Evolutionary conservation across 2,113 vertebrate species (phyloP).

Genomic region (Cheilinus undulatus): DNA sequence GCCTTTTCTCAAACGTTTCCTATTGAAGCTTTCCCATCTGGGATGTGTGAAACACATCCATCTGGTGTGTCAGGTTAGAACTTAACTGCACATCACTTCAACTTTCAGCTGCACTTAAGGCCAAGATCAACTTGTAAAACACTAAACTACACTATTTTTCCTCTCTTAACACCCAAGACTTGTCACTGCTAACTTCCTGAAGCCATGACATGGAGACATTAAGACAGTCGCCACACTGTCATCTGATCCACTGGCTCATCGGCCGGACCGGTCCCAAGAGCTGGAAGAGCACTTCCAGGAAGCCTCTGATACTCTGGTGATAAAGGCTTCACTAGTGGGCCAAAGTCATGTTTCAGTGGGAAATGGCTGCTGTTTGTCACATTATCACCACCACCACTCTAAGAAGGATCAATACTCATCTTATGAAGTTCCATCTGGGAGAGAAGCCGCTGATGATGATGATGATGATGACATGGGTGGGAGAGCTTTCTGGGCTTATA

Average conservation of each 20-base stretch:
- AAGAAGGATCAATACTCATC: constrained; percentile 72
- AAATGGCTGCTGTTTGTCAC: constrained; percentile 80
- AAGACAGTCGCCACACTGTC: constrained; percentile 54
- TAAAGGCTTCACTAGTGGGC: constrained; percentile 63
- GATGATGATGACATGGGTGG: constrained; percentile 19
- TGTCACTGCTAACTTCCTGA: constrained; percentile 53
- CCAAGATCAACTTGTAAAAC: too few species aligned
- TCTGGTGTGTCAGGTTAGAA: too few species aligned
- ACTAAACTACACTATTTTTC: too few species aligned
- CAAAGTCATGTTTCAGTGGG: constrained; percentile 74
- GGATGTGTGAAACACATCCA: too few species aligned
- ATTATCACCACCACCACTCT: constrained; percentile 74
- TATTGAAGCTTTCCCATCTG: too few species aligned
- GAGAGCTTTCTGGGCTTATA: constrained; percentile 6
- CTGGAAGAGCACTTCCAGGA: constrained; percentile 69
- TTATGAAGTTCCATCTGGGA: constrained; percentile 59
- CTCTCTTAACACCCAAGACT: neutral
- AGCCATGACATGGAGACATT: constrained; percentile 52
- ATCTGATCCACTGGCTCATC: constrained; percentile 68
- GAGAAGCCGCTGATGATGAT: constrained; percentile 9
- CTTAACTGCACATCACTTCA: too few species aligned
- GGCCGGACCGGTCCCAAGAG: constrained; percentile 52
- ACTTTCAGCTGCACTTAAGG: too few species aligned
- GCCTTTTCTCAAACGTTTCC: too few species aligned
- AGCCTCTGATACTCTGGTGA: constrained; percentile 68